These are phyloP conservation scores for Tupaia tana DNA, from an alignment of 2,113 vertebrate species.

Conservation along the genomic window DNA sequence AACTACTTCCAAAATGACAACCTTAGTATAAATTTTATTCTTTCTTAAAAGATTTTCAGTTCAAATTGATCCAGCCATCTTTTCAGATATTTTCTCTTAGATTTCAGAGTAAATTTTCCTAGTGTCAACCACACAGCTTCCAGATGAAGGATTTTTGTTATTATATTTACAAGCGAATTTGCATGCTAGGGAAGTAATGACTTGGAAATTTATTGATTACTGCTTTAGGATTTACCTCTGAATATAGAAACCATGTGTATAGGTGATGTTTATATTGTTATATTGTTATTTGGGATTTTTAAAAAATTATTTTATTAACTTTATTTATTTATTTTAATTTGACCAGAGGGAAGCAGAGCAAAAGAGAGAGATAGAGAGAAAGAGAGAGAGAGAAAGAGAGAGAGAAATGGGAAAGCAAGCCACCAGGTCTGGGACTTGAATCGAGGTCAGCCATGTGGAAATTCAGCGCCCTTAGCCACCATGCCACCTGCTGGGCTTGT, in stretches of 20 bases:
- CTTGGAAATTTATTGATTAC: constrained; percentile 10
- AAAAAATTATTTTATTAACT: background rate
- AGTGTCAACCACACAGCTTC: background rate
- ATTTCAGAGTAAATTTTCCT: constrained; percentile 41
- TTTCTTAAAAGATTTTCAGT: constrained; percentile 44
- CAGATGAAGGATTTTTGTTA: constrained; percentile 5
- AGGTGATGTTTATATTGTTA: constrained; percentile 1
- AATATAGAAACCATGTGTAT: background rate
- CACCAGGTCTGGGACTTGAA: too few relatives aligned
- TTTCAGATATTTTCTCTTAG: constrained; percentile 41
- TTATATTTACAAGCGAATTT: background rate
- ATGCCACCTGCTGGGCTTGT: background rate
- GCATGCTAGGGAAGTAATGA: background rate
- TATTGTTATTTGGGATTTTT: constrained; percentile 28
- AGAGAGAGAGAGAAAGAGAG: too few relatives aligned
- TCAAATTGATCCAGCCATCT: background rate
- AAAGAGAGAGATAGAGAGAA: too few relatives aligned
- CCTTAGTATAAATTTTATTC: constrained; percentile 43
- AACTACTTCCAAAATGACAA: constrained; percentile 49
- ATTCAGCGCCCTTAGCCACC: too few relatives aligned
- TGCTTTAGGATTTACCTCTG: background rate
- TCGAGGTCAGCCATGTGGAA: too few relatives aligned
- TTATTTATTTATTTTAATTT: too few relatives aligned
- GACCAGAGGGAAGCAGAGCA: too few relatives aligned
- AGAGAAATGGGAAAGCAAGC: too few relatives aligned